phyloP scores from a whole-genome alignment of 2,113 vertebrate species.

The Natator depressus region DNA sequence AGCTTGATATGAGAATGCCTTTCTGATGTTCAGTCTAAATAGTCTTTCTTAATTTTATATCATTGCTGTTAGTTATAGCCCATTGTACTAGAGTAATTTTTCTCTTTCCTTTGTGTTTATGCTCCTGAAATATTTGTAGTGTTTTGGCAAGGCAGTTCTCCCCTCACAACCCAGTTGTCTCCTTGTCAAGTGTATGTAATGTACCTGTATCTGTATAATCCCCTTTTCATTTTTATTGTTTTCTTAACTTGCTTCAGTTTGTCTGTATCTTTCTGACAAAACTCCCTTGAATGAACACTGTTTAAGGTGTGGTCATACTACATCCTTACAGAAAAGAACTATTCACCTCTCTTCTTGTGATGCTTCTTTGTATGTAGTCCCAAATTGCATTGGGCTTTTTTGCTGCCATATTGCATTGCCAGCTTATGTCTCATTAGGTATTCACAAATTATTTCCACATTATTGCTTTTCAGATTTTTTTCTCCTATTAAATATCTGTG shows the following conservation, averaged over 20 bases:
- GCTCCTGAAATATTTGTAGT: background rate
- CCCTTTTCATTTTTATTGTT: background rate
- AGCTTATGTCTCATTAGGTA: accelerated
- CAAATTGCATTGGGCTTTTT: background rate
- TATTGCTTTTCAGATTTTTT: conserved; percentile 40
- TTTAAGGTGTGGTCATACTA: background rate
- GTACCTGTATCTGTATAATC: background rate
- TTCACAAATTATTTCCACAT: background rate
- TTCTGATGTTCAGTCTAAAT: background rate
- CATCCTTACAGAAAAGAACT: background rate
- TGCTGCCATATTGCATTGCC: background rate
- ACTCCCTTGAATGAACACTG: background rate
- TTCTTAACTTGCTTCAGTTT: background rate
- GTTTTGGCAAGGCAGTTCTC: background rate
- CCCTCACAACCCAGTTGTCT: background rate
- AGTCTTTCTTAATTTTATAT: background rate
- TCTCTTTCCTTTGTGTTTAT: background rate
- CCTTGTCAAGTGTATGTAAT: background rate
- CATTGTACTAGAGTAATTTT: background rate
- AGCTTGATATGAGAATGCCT: background rate
- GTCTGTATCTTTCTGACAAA: background rate
- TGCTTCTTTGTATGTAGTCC: background rate
- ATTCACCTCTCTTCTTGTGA: background rate
- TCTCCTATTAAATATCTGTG: conserved; percentile 5
- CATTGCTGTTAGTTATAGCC: background rate